phyloP scores from a whole-genome alignment of 2,888 invertebrate genomes.

The Dyspetes luteomarginatus region DNA sequence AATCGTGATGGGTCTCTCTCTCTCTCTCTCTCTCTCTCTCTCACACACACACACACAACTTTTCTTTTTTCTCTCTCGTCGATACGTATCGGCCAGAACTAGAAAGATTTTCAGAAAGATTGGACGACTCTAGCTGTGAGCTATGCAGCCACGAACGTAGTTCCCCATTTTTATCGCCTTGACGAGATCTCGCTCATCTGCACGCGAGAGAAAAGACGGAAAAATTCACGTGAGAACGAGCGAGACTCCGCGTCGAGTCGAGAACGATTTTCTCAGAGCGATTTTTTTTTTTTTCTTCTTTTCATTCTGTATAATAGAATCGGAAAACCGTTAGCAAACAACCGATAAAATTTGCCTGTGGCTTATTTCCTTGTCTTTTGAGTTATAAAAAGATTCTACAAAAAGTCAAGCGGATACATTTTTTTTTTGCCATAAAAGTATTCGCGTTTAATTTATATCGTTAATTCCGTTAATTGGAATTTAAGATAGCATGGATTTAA shows the following conservation, averaged over 20 bases:
- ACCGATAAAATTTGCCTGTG: neutral
- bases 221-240: slow-evolving; percentile 49
- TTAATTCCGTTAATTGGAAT: too few relatives aligned
- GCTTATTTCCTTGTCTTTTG: neutral
- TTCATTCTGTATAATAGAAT: neutral
- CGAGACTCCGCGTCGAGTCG: slow-evolving; percentile 11
- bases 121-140: slow-evolving; percentile 15
- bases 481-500: too few relatives aligned
- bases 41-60: too few relatives aligned
- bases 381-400: too few relatives aligned
- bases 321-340: neutral
- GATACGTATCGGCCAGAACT: slow-evolving; percentile 62
- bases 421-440: too few relatives aligned
- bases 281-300: neutral
- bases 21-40: slow-evolving; percentile 46
- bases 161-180: slow-evolving; percentile 50
- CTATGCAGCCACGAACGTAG: slow-evolving; percentile 15
- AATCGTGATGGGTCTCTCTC: slow-evolving; percentile 50
- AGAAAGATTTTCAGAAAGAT: slow-evolving; percentile 56
- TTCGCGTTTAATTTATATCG: too few relatives aligned
- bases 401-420: too few relatives aligned
- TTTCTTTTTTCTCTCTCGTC: slow-evolving; percentile 38
- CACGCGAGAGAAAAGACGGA: slow-evolving; percentile 23
- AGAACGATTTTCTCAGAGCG: too few relatives aligned
- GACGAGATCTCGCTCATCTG: slow-evolving; percentile 26